These are phyloP conservation scores for Balearica regulorum DNA, from an alignment of 2,797 vertebrate genomes.

Conservation along the genomic window DNA sequence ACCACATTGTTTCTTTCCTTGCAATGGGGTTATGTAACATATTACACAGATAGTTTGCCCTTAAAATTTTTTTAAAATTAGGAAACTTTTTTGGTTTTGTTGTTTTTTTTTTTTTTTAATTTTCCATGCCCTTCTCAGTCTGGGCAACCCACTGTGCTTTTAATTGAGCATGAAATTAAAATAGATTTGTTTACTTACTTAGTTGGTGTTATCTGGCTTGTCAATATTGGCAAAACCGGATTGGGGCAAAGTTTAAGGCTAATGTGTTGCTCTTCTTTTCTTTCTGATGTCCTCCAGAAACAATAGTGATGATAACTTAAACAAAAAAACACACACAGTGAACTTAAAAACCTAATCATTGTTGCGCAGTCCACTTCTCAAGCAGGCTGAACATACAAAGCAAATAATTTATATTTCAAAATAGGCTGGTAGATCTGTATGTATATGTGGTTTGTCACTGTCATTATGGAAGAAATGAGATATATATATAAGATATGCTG, in stretches of 20 bases:
- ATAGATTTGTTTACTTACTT: conserved; percentile 40
- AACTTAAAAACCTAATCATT: neutral
- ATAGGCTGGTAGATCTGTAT: neutral
- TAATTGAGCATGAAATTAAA: conserved; percentile 58
- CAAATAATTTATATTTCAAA: neutral
- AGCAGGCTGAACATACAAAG: neutral
- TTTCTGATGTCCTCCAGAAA: neutral
- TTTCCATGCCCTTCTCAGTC: neutral
- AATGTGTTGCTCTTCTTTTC: neutral
- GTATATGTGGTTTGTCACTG: neutral
- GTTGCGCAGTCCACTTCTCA: neutral
- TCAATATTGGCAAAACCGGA: neutral
- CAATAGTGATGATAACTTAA: neutral
- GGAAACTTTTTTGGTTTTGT: neutral
- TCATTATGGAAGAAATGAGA: neutral
- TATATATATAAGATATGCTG: neutral
- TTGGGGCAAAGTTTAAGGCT: neutral
- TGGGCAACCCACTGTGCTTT: neutral
- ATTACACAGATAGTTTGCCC: neutral
- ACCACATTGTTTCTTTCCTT: neutral
- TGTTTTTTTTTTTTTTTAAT: neutral
- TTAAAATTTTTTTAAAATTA: neutral
- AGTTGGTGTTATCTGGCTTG: neutral
- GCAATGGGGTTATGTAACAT: neutral
- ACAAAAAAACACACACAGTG: neutral